Conservation (phyloP, 2,797 vertebrate genomes). For the Balearica regulorum region DNA sequence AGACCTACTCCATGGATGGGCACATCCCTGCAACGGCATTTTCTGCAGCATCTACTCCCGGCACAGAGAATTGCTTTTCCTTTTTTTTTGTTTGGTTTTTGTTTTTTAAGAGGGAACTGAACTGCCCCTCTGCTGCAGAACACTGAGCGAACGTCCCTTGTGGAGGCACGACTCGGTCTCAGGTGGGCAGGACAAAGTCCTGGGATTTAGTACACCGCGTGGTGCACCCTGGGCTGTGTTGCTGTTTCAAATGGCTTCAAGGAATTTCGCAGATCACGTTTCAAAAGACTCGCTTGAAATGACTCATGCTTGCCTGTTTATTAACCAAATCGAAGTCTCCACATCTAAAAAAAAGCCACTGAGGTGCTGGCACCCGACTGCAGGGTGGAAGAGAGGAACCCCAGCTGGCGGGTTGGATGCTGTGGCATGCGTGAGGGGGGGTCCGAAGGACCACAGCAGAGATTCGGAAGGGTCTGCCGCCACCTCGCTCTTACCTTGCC, state of each 20-base stretch:
- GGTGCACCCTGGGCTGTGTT: not conserved
- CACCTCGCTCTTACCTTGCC: not conserved
- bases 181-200: not conserved
- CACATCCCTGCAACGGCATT: not conserved
- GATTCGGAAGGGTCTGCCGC: not conserved
- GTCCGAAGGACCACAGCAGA: not conserved
- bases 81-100: not conserved
- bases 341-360: not conserved
- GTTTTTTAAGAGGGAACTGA: not conserved
- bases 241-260: not conserved
- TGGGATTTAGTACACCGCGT: not conserved
- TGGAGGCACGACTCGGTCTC: fast-evolving
- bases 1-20: not conserved
- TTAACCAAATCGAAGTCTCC: not conserved
- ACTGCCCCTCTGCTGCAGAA: not conserved
- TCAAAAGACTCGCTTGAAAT: not conserved
- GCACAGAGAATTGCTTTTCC: not conserved
- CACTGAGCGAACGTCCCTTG: not conserved
- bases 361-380: not conserved
- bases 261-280: not conserved
- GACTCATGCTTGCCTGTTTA: not conserved
- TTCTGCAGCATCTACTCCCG: not conserved
- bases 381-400: not conserved
- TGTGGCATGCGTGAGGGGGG: fast-evolving
- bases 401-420: not conserved